phyloP scores from a whole-genome alignment of 2,113 vertebrate species.

The Opisthocomus hoazin region DNA sequence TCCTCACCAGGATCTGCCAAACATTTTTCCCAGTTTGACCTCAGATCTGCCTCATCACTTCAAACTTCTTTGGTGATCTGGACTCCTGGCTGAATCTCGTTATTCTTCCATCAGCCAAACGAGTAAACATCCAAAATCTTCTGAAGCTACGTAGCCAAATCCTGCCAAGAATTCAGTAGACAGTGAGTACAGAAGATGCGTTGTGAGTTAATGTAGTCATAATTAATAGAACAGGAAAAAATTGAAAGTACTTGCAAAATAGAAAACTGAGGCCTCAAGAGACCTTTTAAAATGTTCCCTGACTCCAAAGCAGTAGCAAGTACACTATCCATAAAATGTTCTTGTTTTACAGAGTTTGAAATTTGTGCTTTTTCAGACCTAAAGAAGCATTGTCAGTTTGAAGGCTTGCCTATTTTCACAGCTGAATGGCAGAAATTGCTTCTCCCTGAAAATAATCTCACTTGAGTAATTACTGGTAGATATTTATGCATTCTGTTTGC shows the following conservation, averaged over 20 bases:
- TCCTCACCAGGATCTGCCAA: background rate
- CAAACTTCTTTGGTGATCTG: background rate
- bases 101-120: background rate
- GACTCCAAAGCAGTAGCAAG: background rate
- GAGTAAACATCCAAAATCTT: background rate
- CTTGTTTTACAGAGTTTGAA: background rate
- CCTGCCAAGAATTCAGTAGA: background rate
- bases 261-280: background rate
- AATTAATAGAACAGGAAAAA: background rate
- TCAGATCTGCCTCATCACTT: background rate
- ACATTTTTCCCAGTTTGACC: background rate
- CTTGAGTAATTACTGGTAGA: background rate
- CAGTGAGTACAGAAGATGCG: background rate
- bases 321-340: background rate
- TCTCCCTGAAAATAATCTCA: background rate
- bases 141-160: background rate
- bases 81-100: background rate
- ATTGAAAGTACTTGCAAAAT: background rate
- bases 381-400: background rate
- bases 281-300: background rate
- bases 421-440: background rate
- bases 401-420: background rate
- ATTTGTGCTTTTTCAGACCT: background rate
- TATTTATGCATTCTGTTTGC: constrained; percentile 1
- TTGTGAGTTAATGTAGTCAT: background rate